Evolutionary conservation across 2,888 invertebrate genomes (phyloP).

Genomic region (Cheiracanthium punctorium): DNA sequence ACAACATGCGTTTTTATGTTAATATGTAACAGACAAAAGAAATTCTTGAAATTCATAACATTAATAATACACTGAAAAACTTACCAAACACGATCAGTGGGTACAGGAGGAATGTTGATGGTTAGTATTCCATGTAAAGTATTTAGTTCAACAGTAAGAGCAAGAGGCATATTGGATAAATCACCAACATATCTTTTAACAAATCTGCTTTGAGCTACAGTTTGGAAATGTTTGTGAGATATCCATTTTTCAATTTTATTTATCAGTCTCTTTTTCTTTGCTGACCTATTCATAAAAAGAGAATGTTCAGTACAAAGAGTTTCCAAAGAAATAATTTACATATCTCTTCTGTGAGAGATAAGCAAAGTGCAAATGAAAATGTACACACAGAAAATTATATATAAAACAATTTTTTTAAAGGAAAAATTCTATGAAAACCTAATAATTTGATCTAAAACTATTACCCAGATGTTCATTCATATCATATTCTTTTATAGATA

Average conservation of each 20-base stretch:
- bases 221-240: slow-evolving; percentile 89
- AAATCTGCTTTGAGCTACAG: slow-evolving; percentile 90
- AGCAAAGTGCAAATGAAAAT: too few species aligned
- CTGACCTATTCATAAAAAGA: slow-evolving; percentile 21
- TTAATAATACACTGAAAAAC: slow-evolving; percentile 67
- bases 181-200: slow-evolving; percentile 92
- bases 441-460: too few species aligned
- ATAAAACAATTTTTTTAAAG: too few species aligned
- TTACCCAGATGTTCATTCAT: too few species aligned
- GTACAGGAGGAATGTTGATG: slow-evolving; percentile 84
- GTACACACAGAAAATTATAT: too few species aligned
- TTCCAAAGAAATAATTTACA: too few species aligned
- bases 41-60: neutral
- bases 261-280: slow-evolving; percentile 22
- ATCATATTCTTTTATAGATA: too few species aligned
- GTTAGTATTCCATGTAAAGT: slow-evolving; percentile 86
- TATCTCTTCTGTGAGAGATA: too few species aligned
- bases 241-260: slow-evolving; percentile 84
- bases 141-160: slow-evolving; percentile 88
- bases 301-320: too few species aligned
- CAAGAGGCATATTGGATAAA: slow-evolving; percentile 90
- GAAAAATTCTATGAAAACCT: too few species aligned
- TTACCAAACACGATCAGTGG: slow-evolving; percentile 90
- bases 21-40: neutral
- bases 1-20: neutral